Evolutionary conservation across 2,113 vertebrate genomes (phyloP), one percentile per base, ranked within the genome.

Genomic region (Pangasianodon gigas): DNA sequence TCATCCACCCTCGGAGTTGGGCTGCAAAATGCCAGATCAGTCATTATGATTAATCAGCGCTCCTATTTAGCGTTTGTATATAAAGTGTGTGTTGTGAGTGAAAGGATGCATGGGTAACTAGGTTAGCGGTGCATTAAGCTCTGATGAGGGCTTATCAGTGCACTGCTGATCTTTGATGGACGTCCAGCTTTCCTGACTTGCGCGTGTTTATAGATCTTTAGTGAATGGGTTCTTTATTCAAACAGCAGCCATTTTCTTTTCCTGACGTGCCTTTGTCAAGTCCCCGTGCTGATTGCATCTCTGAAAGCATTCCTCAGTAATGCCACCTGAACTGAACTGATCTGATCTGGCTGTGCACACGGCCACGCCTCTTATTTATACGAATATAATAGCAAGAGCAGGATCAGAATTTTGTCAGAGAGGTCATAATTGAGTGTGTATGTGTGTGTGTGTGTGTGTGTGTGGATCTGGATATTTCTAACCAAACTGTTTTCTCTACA

Each of bases 401-500:
- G n/a, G 41, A 52, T 88, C 9, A 21, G 52, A 83, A 83, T 58
- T 37, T 82, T 83, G 4, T 44, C 8, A 1, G 14, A 79, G 51
- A 79, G 48, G 48, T 54, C 29, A 24, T 24, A 37, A 56, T 18
- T 37, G n/a, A 10, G n/a, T 56, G 48, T 3, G 0, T 21, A 2
- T 71, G 26, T 88, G 26, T 24, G 51, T n/a, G 51, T 52, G 51
- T 52, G 51, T 51, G 51, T 67, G 74, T n/a, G 18, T 62, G 26
- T 67, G 24, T 77, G 65, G 46, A 65, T 41, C n/a, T 84, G 46
- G 51, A 26, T 44, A 37, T 84, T 56, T 74, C 32, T 69, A 29
- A 44, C 24, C 81, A 8, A 13, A 7, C 74, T 62, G 8, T 79
- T 54, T 58, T 67, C 91, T 95, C 93, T 75, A 82, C 95, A 99